Evolutionary conservation across 2,113 vertebrate genomes (phyloP).

Genomic region (Gymnogyps californianus): DNA sequence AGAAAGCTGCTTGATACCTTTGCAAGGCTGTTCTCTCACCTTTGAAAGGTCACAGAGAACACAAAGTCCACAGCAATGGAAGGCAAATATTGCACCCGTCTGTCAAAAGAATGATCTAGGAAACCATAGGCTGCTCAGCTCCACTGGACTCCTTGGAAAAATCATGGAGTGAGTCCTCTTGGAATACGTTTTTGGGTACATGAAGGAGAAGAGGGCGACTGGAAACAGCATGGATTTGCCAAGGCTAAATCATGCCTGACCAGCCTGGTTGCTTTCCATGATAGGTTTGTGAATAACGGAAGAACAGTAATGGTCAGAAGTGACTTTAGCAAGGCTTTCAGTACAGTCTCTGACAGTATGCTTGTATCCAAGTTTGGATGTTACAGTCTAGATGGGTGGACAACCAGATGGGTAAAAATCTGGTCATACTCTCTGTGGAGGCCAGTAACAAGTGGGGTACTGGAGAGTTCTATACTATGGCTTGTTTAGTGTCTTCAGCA

Average conservation of each 20-base stretch:
- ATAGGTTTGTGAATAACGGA: neutral
- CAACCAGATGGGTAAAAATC: neutral
- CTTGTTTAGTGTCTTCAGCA: neutral
- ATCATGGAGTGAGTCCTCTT: neutral
- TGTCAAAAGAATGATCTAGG: neutral
- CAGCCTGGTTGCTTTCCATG: neutral
- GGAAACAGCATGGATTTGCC: neutral
- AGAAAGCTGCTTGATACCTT: neutral
- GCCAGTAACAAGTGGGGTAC: neutral
- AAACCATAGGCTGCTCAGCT: neutral
- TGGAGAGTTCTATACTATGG: neutral
- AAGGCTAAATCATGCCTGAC: neutral
- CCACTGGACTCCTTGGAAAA: neutral
- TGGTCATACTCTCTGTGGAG: rapidly evolving
- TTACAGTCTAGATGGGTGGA: neutral
- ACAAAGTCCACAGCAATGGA: neutral
- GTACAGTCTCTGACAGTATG: neutral
- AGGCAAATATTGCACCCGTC: neutral
- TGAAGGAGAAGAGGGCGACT: neutral
- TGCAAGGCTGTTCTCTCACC: neutral
- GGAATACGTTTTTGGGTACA: neutral
- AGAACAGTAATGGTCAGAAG: neutral
- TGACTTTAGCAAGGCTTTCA: neutral
- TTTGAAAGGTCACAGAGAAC: neutral
- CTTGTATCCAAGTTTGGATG: neutral